Evolutionary conservation across 2,113 vertebrate species (phyloP).

Genomic region (Melanerpes formicivorus): DNA sequence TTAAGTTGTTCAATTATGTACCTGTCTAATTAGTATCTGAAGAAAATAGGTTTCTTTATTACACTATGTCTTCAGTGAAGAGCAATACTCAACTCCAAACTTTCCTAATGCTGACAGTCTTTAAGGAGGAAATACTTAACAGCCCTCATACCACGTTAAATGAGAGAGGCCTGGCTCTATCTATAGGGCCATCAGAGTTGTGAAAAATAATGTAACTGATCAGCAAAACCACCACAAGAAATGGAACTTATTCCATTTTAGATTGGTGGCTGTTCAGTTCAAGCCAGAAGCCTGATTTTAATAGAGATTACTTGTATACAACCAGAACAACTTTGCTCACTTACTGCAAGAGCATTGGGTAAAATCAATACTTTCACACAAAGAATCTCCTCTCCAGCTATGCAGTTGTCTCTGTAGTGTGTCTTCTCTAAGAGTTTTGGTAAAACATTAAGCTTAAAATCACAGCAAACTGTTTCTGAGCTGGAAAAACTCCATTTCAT

Average conservation of each 20-base stretch:
- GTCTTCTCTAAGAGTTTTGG: conserved; percentile 4
- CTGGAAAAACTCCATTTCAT: not conserved
- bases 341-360: not conserved
- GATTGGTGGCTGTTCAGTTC: not conserved
- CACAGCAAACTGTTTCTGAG: conserved; percentile 5
- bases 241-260: not conserved
- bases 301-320: not conserved
- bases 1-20: conserved; percentile 72
- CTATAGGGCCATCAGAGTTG: not conserved
- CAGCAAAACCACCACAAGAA: not conserved
- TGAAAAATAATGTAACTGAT: not conserved
- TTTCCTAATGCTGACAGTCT: not conserved
- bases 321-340: not conserved
- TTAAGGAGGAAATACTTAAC: not conserved
- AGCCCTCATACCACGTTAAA: not conserved
- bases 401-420: not conserved
- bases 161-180: not conserved
- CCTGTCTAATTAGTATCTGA: conserved; percentile 73
- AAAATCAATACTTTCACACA: conserved; percentile 39
- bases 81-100: not conserved
- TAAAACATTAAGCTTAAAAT: not conserved
- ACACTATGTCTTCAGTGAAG: conserved; percentile 5
- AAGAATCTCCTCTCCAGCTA: not conserved
- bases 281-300: not conserved
- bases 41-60: conserved; percentile 66